A percentile compares a stretch with the other conserved stretches of the same genome.
phyloP scores from a whole-genome alignment of 2,113 vertebrate genomes.

The Microtus pennsylvanicus region DNA sequence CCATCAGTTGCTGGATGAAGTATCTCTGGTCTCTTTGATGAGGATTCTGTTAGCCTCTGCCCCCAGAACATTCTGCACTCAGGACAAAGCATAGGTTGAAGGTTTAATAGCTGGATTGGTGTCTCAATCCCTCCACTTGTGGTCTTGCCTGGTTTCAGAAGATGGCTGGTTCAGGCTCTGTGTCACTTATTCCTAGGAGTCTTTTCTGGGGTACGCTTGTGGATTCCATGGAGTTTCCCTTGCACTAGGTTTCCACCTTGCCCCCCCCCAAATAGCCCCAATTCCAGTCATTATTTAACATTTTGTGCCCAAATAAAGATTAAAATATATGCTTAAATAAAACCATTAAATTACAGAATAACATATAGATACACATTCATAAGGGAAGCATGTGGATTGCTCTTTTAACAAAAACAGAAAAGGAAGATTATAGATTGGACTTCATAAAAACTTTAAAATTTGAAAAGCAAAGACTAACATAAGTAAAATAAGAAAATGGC shows the following conservation, averaged over 20 bases:
- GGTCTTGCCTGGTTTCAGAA: not conserved
- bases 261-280: not conserved
- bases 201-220: not conserved
- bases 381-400: not conserved
- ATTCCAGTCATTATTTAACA: not conserved
- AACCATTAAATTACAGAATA: conserved; percentile 25
- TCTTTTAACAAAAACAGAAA: conserved; percentile 14
- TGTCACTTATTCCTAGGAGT: not conserved
- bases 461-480: not conserved
- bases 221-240: not conserved
- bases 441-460: not conserved
- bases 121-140: not conserved
- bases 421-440: not conserved
- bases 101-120: not conserved
- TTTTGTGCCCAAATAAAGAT: conserved; percentile 23
- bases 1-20: not conserved
- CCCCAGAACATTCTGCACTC: not conserved
- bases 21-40: not conserved
- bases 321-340: conserved; percentile 28
- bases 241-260: not conserved
- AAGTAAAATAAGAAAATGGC: conserved; percentile 38
- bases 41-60: not conserved
- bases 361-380: not conserved
- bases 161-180: not conserved
- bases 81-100: not conserved